Base-by-base conservation (phyloP, 2,888 invertebrate species). In the Aplocera efformata region DNA sequence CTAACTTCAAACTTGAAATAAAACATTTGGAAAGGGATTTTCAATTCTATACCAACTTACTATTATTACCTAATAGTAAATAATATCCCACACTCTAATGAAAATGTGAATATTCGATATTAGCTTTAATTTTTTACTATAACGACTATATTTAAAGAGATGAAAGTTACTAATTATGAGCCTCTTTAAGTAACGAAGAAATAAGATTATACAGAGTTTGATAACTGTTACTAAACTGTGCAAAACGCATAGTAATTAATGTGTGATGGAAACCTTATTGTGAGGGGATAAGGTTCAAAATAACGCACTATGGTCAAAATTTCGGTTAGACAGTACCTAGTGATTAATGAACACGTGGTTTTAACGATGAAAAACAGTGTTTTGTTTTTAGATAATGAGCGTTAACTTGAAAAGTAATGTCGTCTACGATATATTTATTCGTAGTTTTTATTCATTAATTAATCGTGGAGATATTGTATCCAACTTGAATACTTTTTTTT, bases 301-400 rank as follows among this genome's bases (percentile, higher is more conserved):
- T 35, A 34, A 27, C 7, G 10, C 10, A 9, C 21, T 28, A 28
- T 31, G 26, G 8, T 28, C 13, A 32, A 33, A 36, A 37, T 30
- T 55, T 56, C 52, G 52, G 53, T 63, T 58, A 56, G 53, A 56
- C 32, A 23, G 53, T 56, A 53, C 55, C 34, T 46, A 33, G 60
- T 79, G 79, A 80, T 81, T 79, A 79, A 79, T 81, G 75, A 72
- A 53, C 51, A 43, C 54, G 62, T 64, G 53, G 56, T 65, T 69
- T 56, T 60, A 64, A 72, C 67, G 69, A 67, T 63, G 60, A 71
- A 72, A 72, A 72, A 68, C 66, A 63, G 66, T 70, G 71, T 77
- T 77, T 78, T 78, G 73, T 77, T 74, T 67, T 64, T 55, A 66
- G 72, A 73, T 79, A 80, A 79, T 74, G 73, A 79, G 74, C 76